Evolutionary conservation across 2,113 vertebrate species (phyloP), one percentile per base, ranked within the genome.

Genomic region (Spea bombifrons): DNA sequence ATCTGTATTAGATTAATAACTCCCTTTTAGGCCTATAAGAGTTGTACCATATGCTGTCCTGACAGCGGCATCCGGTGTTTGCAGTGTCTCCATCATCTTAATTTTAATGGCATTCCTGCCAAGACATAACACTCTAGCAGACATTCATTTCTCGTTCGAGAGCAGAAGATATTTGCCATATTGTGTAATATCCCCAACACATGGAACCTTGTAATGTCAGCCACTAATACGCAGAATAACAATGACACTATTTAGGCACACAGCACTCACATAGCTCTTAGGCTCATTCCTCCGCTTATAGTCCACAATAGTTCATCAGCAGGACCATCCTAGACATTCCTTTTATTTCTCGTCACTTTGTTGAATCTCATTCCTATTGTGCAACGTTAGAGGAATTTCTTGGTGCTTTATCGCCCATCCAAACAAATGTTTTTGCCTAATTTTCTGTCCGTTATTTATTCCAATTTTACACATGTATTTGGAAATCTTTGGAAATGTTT

Each of bases 31-130:
- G 43, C 46, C 7, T 68, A 12, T 68, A 48, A 68, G 66, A 68
- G 66, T 10, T 12, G 30, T 45, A 43, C 43, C 43, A 45, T 66
- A 47, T 68, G 66, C 46, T 43, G 8, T 47, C n/a, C 46, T 68
- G 66, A 68, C 66, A 68, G 66, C 12, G 15, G 48, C 66, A 48
- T 68, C 66, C 66, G 10, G 44, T 46, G 44, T 64, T 64, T 64
- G 30, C 61, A 5, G n/a, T 64, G 17, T 64, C 5, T 64, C 61
- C 5, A 68, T 48, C 44, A 15, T n/a, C 4, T 48, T 45, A 43
- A 8, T 68, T 43, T 30, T 30, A 64, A 64, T 48, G 12, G 66
- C 66, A 68, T 47, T 66, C 66, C 30, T 48, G 13, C 66, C 1
- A 45, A 68, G 13, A 68, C 61, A 64, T 7, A 16, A 30, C 30